phyloP scores from a whole-genome alignment of 2,888 invertebrate species.

The Lordiphosa andalusiaca region DNA sequence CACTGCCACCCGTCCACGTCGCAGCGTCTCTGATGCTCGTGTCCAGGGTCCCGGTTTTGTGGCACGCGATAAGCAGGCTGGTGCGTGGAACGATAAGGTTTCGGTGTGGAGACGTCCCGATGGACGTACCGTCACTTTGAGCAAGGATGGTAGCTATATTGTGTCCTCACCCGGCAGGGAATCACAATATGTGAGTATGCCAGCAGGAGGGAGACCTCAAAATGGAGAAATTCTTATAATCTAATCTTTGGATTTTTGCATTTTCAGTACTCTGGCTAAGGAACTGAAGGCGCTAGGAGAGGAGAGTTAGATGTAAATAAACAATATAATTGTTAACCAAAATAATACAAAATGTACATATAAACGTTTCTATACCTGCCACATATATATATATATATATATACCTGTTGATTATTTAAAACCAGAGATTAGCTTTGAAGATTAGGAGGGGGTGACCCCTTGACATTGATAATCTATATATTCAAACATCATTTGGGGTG shows the following conservation, averaged over 20 bases:
- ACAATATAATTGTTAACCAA: neutral
- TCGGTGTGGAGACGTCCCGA: constrained; percentile 53
- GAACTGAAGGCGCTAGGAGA: neutral
- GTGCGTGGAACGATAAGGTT: constrained; percentile 35
- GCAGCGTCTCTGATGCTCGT: constrained; percentile 23
- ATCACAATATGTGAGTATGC: constrained; percentile 2
- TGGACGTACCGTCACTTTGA: constrained; percentile 43
- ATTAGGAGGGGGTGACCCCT: no score
- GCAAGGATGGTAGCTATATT: constrained; percentile 32
- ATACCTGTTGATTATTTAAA: no score
- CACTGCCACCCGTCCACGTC: constrained; percentile 14
- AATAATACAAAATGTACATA: neutral
- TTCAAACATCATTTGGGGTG: no score
- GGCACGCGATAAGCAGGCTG: constrained; percentile 53
- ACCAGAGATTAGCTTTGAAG: no score
- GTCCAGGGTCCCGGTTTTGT: constrained; percentile 52
- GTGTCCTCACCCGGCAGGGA: constrained; percentile 20
- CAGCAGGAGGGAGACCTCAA: neutral
- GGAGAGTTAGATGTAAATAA: neutral
- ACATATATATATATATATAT: no score
- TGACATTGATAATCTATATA: no score
- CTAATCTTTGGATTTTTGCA: neutral
- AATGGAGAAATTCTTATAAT: neutral
- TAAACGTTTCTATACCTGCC: no score
- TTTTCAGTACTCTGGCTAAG: constrained; percentile 1